Evolutionary conservation across 2,888 invertebrate species (phyloP).

Genomic region (Lithosia quadra): DNA sequence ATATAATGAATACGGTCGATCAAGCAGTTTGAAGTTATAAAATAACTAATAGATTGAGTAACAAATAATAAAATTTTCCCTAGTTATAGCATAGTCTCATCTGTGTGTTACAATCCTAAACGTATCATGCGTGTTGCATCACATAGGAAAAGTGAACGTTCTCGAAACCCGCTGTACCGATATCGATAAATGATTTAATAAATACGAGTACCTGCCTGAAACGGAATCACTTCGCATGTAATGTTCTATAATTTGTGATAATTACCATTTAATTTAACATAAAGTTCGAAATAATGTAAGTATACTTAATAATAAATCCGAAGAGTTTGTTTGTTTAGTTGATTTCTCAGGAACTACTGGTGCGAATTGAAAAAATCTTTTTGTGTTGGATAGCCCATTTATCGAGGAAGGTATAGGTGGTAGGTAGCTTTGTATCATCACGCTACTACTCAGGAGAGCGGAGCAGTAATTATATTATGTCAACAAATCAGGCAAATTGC

Average conservation of each 20-base stretch:
- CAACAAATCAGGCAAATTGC: too few relatives aligned
- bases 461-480: too few relatives aligned
- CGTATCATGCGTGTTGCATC: slow-evolving; percentile 48
- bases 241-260: slow-evolving; percentile 33
- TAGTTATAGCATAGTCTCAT: background rate
- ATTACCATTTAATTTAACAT: slow-evolving; percentile 32
- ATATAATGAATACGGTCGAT: too few relatives aligned
- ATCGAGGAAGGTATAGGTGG: too few relatives aligned
- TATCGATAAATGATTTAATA: slow-evolving; percentile 55
- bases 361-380: too few relatives aligned
- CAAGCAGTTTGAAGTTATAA: too few relatives aligned
- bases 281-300: background rate
- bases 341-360: too few relatives aligned
- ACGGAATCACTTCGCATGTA: slow-evolving; percentile 40
- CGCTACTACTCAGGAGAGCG: too few relatives aligned
- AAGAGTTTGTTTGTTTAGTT: too few relatives aligned
- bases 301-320: too few relatives aligned
- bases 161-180: slow-evolving; percentile 44
- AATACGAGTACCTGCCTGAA: slow-evolving; percentile 34
- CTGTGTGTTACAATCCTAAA: slow-evolving; percentile 19
- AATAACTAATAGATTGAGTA: background rate
- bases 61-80: background rate
- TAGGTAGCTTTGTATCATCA: too few relatives aligned
- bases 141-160: slow-evolving; percentile 55
- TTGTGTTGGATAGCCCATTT: too few relatives aligned